Percentiles rank a stretch among this genome's conserved stretches.
These are phyloP conservation scores for Archips xylosteana DNA, from an alignment of 2,888 invertebrate genomes.

Conservation along the genomic window DNA sequence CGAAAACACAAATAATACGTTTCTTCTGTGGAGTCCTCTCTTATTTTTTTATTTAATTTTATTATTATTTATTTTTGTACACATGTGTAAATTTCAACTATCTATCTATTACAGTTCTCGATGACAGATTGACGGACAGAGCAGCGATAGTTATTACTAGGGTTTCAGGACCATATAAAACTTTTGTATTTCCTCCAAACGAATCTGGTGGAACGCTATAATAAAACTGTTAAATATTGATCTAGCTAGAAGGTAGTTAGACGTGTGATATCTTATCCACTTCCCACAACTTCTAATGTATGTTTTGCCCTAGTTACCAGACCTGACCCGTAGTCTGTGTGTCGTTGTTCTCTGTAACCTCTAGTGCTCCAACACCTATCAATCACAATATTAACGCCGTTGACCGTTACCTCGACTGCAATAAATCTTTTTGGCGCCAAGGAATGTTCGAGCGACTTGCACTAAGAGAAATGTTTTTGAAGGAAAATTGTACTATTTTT, in stretches of 20 bases:
- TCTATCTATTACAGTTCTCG: too few species aligned
- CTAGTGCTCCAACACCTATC: background rate
- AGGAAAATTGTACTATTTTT: too few species aligned
- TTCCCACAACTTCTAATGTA: conserved; percentile 5
- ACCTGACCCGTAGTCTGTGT: background rate
- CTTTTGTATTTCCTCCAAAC: background rate
- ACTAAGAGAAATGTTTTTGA: too few species aligned
- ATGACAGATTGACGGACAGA: too few species aligned
- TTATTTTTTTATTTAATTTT: too few species aligned
- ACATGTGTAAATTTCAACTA: too few species aligned
- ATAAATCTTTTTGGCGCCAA: background rate
- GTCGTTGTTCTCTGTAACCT: background rate
- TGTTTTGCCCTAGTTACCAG: background rate
- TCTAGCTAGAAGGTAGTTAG: background rate
- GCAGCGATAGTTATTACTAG: too few species aligned
- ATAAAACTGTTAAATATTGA: conserved; percentile 1
- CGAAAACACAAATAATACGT: too few species aligned
- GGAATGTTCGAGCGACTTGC: background rate
- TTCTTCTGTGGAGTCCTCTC: too few species aligned
- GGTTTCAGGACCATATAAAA: too few species aligned
- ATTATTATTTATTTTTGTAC: too few species aligned
- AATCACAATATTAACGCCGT: conserved; percentile 5
- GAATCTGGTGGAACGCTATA: background rate
- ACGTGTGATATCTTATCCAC: conserved; percentile 6
- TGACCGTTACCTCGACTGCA: conserved; percentile 3